These are phyloP conservation scores for Polyodon spathula DNA, from an alignment of 2,113 vertebrate genomes.

Conservation along the genomic window DNA sequence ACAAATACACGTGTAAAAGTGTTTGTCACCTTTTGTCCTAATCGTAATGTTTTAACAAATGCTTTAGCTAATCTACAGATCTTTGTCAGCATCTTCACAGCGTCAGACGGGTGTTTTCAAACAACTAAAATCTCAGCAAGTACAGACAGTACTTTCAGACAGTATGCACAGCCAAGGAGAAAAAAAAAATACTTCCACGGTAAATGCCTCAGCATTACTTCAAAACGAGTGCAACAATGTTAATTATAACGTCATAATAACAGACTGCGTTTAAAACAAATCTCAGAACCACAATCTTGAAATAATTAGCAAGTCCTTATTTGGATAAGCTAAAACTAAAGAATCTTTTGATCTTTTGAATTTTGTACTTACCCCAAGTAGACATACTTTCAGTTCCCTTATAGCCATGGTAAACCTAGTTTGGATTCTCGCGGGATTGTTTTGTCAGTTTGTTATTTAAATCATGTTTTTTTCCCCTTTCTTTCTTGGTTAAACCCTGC, in stretches of 20 bases:
- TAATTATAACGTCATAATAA: neutral
- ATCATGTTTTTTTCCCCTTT: neutral
- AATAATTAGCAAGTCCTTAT: neutral
- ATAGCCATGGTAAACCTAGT: conserved; percentile 59
- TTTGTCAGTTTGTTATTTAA: neutral
- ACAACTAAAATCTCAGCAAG: too few species aligned
- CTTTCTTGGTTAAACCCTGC: conserved; percentile 22
- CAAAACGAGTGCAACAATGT: neutral
- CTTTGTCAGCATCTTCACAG: too few species aligned
- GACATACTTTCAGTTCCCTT: conserved; percentile 91
- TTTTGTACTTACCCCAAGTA: conserved; percentile 81
- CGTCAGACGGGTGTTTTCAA: too few species aligned
- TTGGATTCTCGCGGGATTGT: conserved; percentile 26
- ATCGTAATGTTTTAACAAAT: too few species aligned
- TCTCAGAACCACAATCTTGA: neutral
- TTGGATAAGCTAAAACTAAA: conserved; percentile 26
- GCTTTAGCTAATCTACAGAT: too few species aligned
- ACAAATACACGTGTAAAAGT: too few species aligned
- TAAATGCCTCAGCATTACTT: neutral
- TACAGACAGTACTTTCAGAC: too few species aligned
- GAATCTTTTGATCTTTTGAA: conserved; percentile 24
- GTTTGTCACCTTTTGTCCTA: too few species aligned
- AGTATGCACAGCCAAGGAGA: too few species aligned
- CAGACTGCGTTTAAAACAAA: neutral
- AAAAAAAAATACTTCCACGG: too few species aligned